These are phyloP conservation scores for Anthrax anthrax DNA, from an alignment of 2,888 invertebrate genomes.

Conservation along the genomic window DNA sequence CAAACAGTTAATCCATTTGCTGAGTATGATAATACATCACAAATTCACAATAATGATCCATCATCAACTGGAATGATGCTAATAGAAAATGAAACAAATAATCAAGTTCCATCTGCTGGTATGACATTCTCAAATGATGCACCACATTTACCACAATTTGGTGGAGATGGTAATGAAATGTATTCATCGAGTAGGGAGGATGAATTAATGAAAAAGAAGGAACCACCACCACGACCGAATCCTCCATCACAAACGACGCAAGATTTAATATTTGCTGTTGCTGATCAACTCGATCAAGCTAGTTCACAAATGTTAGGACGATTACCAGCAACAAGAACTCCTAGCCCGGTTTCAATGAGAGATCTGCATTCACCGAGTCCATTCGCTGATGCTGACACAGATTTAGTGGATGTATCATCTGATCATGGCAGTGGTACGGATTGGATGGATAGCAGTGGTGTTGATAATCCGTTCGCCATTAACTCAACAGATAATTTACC, in stretches of 20 bases:
- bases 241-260: slow-evolving; percentile 67
- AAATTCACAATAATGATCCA: no score
- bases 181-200: slow-evolving; percentile 6
- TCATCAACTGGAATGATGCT: slow-evolving; percentile 6
- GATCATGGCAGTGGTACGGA: slow-evolving; percentile 24
- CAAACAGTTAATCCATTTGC: slow-evolving; percentile 54
- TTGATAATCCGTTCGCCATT: slow-evolving; percentile 33
- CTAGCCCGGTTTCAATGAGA: slow-evolving; percentile 71
- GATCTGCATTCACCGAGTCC: slow-evolving; percentile 75
- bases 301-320: slow-evolving; percentile 71
- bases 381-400: slow-evolving; percentile 54
- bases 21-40: slow-evolving; percentile 30
- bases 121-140: no score
- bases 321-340: slow-evolving; percentile 70
- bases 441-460: slow-evolving; percentile 13
- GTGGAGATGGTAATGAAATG: neutral
- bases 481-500: slow-evolving; percentile 32
- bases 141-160: no score
- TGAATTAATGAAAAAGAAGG: slow-evolving; percentile 16
- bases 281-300: slow-evolving; percentile 77
- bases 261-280: slow-evolving; percentile 70
- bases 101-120: no score
- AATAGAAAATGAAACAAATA: slow-evolving; percentile 1
- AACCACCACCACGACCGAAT: slow-evolving; percentile 39
- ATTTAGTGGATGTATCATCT: slow-evolving; percentile 48